phyloP scores from a whole-genome alignment of 2,888 invertebrate genomes.

The Steinernema carpocapsae region DNA sequence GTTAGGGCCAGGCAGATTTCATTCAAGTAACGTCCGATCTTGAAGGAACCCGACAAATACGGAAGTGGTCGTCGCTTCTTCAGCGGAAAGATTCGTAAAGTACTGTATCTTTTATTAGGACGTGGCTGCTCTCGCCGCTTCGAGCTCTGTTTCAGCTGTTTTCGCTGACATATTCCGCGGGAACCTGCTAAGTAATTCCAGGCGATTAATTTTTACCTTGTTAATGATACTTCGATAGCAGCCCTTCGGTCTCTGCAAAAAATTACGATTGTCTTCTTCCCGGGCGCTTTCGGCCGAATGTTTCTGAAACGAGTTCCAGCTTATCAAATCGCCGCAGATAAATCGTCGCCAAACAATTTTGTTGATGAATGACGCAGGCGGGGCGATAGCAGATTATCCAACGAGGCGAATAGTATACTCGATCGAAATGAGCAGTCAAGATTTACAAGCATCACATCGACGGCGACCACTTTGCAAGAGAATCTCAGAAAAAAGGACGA shows the following conservation, averaged over 20 bases:
- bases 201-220: no score
- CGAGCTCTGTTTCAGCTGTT: no score
- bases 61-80: no score
- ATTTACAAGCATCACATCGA: slow-evolving; percentile 30
- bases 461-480: not conserved
- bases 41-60: no score
- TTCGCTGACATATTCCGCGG: no score
- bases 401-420: slow-evolving; percentile 7
- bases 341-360: slow-evolving; percentile 31
- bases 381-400: not conserved
- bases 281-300: not conserved
- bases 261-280: slow-evolving; percentile 21
- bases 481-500: not conserved
- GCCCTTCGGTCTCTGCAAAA: slow-evolving; percentile 24
- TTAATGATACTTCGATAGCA: not conserved
- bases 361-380: slow-evolving; percentile 1
- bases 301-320: slow-evolving; percentile 30
- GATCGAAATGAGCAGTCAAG: not conserved
- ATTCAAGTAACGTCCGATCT: no score
- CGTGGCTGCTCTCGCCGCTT: no score
- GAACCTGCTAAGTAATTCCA: no score
- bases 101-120: no score
- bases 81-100: no score
- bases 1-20: no score
- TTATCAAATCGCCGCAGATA: slow-evolving; percentile 33